Percentiles rank a stretch among this genome's conserved stretches.
Evolutionary conservation across 2,888 invertebrate genomes (phyloP).

Genomic region (Taenaris catops): DNA sequence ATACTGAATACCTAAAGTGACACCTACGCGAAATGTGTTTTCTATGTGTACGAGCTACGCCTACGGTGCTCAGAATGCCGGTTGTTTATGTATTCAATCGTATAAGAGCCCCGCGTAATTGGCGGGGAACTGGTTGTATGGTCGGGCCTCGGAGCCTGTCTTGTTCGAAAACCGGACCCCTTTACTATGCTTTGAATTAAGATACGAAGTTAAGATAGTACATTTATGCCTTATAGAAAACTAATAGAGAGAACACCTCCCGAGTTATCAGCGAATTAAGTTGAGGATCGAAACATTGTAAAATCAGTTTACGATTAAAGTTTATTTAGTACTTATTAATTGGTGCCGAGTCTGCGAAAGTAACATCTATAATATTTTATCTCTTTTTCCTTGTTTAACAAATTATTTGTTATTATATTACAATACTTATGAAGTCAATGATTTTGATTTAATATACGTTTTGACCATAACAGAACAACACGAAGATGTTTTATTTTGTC

Average conservation of each 20-base stretch:
- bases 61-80: constrained; percentile 34
- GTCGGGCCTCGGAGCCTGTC: constrained; percentile 23
- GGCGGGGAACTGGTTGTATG: constrained; percentile 37
- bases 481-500: too few relatives aligned
- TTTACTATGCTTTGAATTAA: constrained; percentile 41
- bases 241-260: constrained; percentile 11
- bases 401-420: too few relatives aligned
- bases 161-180: constrained; percentile 45
- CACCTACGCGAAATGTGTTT: constrained; percentile 25
- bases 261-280: constrained; percentile 6
- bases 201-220: constrained; percentile 39
- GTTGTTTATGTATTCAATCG: constrained; percentile 40
- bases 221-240: constrained; percentile 10
- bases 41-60: constrained; percentile 22
- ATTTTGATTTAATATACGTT: too few relatives aligned
- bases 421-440: too few relatives aligned
- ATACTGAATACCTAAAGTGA: constrained; percentile 14
- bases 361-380: too few relatives aligned
- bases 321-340: too few relatives aligned
- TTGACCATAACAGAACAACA: too few relatives aligned
- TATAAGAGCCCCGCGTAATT: constrained; percentile 42
- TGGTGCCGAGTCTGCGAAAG: too few relatives aligned
- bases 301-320: background rate
- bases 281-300: background rate
- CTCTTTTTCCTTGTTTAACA: too few relatives aligned